Evolutionary conservation across 1,140 invertebrate species (phyloP), one percentile per base, ranked within the genome.

Genomic region (Leptopilina clavipes): DNA sequence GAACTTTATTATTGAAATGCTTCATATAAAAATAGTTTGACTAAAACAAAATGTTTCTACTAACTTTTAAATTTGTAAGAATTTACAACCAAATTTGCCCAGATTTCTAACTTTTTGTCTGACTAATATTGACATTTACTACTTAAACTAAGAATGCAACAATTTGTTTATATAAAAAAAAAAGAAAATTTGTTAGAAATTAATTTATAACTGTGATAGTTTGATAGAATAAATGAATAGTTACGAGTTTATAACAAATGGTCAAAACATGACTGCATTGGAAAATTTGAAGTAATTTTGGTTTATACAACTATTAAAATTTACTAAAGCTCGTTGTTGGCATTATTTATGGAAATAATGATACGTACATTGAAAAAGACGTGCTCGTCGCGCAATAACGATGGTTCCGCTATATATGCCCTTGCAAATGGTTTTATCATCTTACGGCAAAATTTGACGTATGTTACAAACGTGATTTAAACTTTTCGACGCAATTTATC

Each of bases 371-470:
- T 31, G 22, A 1, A 22, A 65, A 31, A 65, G 10, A 65, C 59
- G 59, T 37, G 59, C 14, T 65, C 22, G 25, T 44, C 8, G 37
- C 8, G 37, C 37, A 43, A 37, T 45, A 44, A 71, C 70, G 70
- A 71, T 70, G 70, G 5, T 6, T n/a, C 18, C 37, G 43, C 19
- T 70, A 25, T 73, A 54, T 40, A 25, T 56, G 52, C n/a, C n/a
- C n/a, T n/a, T n/a, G 74, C 72, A 76, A 76, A 79, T 79, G 73
- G 70, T 73, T 79, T 76, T 74, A 79, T 75, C 70, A 76, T 79
- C 75, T 76, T 45, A 40, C 40, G 44, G 45, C 22, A 52, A 54
- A n/a, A 65, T 65, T 65, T 65, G 59, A 65, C 25, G 59, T 31
- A 65, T 31, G 59, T 31, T 65, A 37, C 59, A 31, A 65, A 65